Percentiles rank a stretch among this genome's conserved stretches.
phyloP scores from a whole-genome alignment of 2,113 vertebrate genomes.

The Montifringilla adamsi region DNA sequence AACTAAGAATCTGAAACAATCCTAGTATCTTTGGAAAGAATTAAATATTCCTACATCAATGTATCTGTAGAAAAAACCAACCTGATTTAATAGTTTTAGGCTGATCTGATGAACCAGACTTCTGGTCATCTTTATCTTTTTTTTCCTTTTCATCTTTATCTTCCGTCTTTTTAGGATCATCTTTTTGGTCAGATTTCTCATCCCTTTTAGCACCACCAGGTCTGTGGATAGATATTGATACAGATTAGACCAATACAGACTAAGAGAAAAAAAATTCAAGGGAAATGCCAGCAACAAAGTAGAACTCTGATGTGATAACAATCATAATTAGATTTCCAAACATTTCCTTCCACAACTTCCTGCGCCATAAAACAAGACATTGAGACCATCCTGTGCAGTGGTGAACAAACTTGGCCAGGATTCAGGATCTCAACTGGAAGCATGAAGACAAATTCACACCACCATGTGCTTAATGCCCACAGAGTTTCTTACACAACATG shows the following conservation, averaged over 20 bases:
- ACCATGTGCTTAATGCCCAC: neutral
- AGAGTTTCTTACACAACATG: neutral
- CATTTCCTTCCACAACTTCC: neutral
- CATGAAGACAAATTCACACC: neutral
- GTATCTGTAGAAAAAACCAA: neutral
- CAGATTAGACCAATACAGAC: neutral
- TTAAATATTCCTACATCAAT: neutral
- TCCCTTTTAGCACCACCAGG: slow-evolving; percentile 73
- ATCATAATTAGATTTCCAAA: neutral
- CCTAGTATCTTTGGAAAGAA: neutral
- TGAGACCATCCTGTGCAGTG: neutral
- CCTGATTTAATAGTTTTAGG: slow-evolving; percentile 74
- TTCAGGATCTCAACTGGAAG: neutral
- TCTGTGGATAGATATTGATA: slow-evolving; percentile 25
- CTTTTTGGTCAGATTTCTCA: slow-evolving; percentile 81
- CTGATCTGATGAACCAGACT: slow-evolving; percentile 69
- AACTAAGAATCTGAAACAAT: neutral
- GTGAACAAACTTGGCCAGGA: neutral
- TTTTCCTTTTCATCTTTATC: slow-evolving; percentile 78
- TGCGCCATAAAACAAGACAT: neutral
- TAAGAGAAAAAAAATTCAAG: neutral
- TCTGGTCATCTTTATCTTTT: slow-evolving; percentile 75
- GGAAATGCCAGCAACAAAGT: neutral
- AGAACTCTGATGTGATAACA: neutral
- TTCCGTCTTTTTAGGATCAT: slow-evolving; percentile 76